Base-by-base conservation (phyloP, 2,888 invertebrate species). In the Drosophila hamatofila region DNA sequence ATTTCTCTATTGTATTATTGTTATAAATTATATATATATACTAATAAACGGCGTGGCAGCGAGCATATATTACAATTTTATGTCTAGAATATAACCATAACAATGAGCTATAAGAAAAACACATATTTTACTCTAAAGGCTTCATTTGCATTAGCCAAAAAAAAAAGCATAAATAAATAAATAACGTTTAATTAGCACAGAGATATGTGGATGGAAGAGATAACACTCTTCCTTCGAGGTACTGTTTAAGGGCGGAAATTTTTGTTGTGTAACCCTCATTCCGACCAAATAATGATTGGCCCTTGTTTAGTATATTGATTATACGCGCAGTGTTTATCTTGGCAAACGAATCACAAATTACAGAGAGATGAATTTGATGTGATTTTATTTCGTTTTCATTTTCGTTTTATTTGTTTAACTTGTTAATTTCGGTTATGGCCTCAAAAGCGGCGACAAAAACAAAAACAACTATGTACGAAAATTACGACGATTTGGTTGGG, bases 371-470 rank as follows among this genome's bases (percentile, higher is more conserved):
- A 63, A 63, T 74, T 81, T 68, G 52, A 66, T 60, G 68, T 80
- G 56, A 80, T 80, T 78, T 74, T 64, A 54, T 70, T 74, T 59
- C 49, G 27, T 27, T 72, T 72, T 62, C 49, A 37, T 37, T 52
- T 33, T 49, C 51, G 68, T 72, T 80, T 75, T 71, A 78, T 86
- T 86, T 86, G 67, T 68, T 76, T 88, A 83, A 75, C 77, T 85
- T 75, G 85, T 82, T 85, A 79, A 80, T 80, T 88, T 88, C 63
- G 81, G 78, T 83, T 78, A 75, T 81, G 71, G 65, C 75, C 79
- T 72, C 79, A 85, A 81, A 80, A 74, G 72, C 71, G 49, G 33
- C 42, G 49, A 14, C 61, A 62, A 52, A 35, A 49, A 30, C 41
- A 59, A 30, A 70, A 46, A 27, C 46, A 54, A 35, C 52, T 35